These are phyloP conservation scores for Philhelius pedissequus DNA, from an alignment of 2,888 invertebrate species.

Conservation along the genomic window DNA sequence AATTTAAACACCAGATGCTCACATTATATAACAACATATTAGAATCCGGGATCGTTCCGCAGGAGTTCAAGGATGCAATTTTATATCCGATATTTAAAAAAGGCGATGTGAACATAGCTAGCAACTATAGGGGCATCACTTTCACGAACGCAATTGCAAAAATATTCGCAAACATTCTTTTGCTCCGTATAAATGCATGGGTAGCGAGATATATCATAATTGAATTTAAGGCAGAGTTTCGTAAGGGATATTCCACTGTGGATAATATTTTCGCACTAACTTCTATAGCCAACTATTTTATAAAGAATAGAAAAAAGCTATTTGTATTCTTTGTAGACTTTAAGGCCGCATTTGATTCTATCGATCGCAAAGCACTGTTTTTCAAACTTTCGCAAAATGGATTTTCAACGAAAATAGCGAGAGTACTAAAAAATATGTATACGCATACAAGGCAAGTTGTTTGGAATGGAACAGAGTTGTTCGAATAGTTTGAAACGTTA, in stretches of 20 bases:
- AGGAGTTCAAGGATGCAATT: neutral
- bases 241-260: neutral
- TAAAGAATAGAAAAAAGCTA: neutral
- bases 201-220: neutral
- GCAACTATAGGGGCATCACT: neutral
- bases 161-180: neutral
- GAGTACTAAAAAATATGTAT: neutral
- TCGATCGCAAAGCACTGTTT: too few relatives aligned
- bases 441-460: neutral
- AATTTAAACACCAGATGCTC: neutral
- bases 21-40: neutral
- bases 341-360: too few relatives aligned
- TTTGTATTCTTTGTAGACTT: too few relatives aligned
- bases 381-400: too few relatives aligned
- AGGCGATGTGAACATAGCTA: neutral
- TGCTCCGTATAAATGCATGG: neutral
- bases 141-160: neutral
- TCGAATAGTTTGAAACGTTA: neutral
- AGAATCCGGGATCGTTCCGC: neutral
- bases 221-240: neutral
- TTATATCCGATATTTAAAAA: neutral
- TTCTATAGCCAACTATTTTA: neutral
- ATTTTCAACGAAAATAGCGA: neutral
- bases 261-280: neutral
- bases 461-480: neutral